Percentiles rank a stretch among this genome's conserved stretches.
These are phyloP conservation scores for Augiades crinisus DNA, from an alignment of 2,888 invertebrate genomes.

Conservation along the genomic window DNA sequence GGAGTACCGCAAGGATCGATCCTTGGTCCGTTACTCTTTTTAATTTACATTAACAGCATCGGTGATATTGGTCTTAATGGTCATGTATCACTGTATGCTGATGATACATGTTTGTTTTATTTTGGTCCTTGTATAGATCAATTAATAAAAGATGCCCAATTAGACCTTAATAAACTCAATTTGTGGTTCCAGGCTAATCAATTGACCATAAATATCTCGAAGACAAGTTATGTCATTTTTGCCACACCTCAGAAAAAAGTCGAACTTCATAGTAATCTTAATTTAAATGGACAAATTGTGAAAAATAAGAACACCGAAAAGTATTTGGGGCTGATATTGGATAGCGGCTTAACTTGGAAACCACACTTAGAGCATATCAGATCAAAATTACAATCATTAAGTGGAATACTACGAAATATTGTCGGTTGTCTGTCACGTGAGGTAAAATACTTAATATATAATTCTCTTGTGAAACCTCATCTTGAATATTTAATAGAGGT, in stretches of 20 bases:
- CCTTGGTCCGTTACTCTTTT: too few species aligned
- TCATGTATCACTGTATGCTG: too few species aligned
- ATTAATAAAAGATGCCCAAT: conserved; percentile 8
- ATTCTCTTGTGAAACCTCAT: conserved; percentile 24
- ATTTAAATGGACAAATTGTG: conserved; percentile 6
- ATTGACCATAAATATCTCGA: conserved; percentile 14
- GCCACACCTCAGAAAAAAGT: conserved; percentile 1
- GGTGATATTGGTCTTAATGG: too few species aligned
- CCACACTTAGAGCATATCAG: conserved; percentile 12
- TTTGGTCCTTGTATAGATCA: too few species aligned
- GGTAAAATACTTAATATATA: conserved; percentile 24
- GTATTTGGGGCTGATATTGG: conserved; percentile 14
- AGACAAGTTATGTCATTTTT: conserved; percentile 15
- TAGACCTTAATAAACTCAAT: conserved; percentile 2
- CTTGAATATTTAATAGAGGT: too few species aligned
- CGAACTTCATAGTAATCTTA: neutral
- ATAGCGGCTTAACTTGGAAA: conserved; percentile 20
- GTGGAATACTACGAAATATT: conserved; percentile 6
- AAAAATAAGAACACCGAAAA: conserved; percentile 14
- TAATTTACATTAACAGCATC: too few species aligned
- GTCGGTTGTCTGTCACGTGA: conserved; percentile 12
- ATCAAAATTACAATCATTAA: conserved; percentile 10
- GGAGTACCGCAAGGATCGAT: too few species aligned
- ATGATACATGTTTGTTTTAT: too few species aligned
- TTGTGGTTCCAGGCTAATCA: conserved; percentile 20